Conservation (phyloP, 1,140 invertebrate species). For the Nasonia giraulti region DNA sequence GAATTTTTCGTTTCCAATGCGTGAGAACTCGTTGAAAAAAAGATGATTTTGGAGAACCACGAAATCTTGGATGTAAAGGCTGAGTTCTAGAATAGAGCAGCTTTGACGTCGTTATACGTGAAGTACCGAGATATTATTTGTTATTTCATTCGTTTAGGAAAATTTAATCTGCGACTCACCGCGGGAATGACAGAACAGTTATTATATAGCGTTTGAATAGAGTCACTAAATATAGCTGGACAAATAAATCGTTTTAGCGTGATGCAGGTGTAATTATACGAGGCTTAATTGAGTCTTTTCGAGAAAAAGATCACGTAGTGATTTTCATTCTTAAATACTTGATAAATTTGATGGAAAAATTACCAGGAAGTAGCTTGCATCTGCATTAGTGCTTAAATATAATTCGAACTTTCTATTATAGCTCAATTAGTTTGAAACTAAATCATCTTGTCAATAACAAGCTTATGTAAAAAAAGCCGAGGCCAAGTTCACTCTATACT, state of each 20-base stretch:
- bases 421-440: too few relatives aligned
- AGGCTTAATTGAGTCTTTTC: neutral
- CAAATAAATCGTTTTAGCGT: constrained; percentile 9
- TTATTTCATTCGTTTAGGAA: too few relatives aligned
- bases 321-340: neutral
- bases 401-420: too few relatives aligned
- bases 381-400: too few relatives aligned
- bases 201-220: too few relatives aligned
- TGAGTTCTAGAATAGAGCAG: neutral
- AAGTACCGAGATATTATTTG: too few relatives aligned
- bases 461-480: too few relatives aligned
- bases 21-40: neutral
- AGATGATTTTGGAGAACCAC: too few relatives aligned
- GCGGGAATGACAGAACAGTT: neutral
- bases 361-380: neutral
- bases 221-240: neutral
- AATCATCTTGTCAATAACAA: too few relatives aligned
- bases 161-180: neutral
- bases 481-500: too few relatives aligned
- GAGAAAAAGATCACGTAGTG: neutral
- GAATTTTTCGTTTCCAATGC: neutral
- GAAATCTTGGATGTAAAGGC: neutral
- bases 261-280: neutral
- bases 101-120: neutral
- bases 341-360: neutral